Conservation (phyloP, 2,113 vertebrate species). For the Ophthalmolycus amberensis region DNA sequence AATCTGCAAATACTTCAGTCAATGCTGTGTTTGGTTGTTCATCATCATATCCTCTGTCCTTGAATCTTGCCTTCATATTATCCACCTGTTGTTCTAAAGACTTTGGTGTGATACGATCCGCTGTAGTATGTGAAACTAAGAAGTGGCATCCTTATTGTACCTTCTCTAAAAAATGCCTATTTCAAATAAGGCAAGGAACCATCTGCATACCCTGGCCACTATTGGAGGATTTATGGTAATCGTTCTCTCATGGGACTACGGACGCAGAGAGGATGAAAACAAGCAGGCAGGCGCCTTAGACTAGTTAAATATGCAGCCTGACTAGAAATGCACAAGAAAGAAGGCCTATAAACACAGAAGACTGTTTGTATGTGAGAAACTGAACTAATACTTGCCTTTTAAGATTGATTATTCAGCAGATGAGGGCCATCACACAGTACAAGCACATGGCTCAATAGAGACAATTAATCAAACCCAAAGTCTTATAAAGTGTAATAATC, state of each 20-base stretch:
- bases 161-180: too few relatives aligned
- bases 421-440: not conserved
- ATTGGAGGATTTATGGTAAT: not conserved
- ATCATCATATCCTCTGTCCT: not conserved
- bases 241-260: not conserved
- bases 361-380: too few relatives aligned
- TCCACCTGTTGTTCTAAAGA: not conserved
- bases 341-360: not conserved
- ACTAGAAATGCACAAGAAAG: not conserved
- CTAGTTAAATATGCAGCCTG: not conserved
- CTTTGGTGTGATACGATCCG: not conserved
- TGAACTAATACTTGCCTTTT: too few relatives aligned
- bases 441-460: not conserved
- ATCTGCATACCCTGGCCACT: too few relatives aligned
- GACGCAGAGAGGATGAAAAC: not conserved
- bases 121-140: not conserved
- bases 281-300: not conserved
- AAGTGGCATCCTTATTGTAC: not conserved
- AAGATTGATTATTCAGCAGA: too few relatives aligned
- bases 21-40: not conserved
- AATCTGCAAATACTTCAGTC: not conserved
- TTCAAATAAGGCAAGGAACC: too few relatives aligned
- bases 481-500: too few relatives aligned
- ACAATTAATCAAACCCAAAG: not conserved
- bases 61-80: not conserved